Conservation (phyloP, 2,113 vertebrate species). For the Fukomys damarensis region DNA sequence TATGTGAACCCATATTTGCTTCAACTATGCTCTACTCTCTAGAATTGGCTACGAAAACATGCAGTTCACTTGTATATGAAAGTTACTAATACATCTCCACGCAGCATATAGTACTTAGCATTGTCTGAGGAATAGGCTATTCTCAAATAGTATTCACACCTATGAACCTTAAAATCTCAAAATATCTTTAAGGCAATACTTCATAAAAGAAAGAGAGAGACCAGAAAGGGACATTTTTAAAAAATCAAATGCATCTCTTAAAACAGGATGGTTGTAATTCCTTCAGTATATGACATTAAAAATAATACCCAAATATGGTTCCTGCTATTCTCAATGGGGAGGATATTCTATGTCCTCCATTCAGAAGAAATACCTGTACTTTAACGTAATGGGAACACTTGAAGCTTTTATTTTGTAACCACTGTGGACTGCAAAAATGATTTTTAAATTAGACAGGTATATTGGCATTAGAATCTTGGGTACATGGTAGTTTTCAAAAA, state of each 20-base stretch:
- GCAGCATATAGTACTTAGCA: neutral
- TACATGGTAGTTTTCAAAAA: neutral
- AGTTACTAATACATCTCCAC: neutral
- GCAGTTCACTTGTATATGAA: neutral
- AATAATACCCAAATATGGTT: neutral
- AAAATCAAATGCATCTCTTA: slow-evolving; percentile 25
- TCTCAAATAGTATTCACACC: neutral
- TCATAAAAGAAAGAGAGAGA: neutral
- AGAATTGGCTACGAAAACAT: neutral
- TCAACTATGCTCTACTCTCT: neutral
- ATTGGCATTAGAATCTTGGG: neutral
- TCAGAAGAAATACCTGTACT: neutral
- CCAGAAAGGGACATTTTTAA: neutral
- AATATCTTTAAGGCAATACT: neutral
- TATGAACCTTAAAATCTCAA: slow-evolving; percentile 12
- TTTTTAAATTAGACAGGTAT: slow-evolving; percentile 24
- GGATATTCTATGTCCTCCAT: neutral
- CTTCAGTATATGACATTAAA: neutral
- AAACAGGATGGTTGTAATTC: neutral
- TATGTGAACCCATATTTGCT: neutral
- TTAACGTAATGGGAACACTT: neutral
- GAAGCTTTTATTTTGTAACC: neutral
- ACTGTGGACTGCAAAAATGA: neutral
- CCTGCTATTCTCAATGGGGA: neutral
- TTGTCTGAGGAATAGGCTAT: neutral